phyloP scores from a whole-genome alignment of 2,888 invertebrate species.

The Loripinus fragilis region DNA sequence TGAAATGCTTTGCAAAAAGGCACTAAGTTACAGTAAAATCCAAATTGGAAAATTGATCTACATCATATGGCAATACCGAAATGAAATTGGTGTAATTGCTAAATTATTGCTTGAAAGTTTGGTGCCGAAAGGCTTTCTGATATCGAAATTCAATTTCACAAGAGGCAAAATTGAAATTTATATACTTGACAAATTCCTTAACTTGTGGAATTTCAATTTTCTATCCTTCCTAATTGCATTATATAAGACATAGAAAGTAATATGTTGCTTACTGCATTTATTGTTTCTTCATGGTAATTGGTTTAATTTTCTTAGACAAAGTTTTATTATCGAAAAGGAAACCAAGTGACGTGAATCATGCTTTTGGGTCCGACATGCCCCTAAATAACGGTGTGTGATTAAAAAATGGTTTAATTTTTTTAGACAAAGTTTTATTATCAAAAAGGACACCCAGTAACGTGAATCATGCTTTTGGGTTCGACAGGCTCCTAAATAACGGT shows the following conservation, averaged over 20 bases:
- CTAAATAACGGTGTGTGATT: too few relatives aligned
- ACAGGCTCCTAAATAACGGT: too few relatives aligned
- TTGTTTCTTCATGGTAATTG: not conserved
- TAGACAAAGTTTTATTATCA: not conserved
- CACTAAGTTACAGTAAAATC: too few relatives aligned
- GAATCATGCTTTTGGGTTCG: too few relatives aligned
- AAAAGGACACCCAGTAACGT: too few relatives aligned
- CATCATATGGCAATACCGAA: not conserved
- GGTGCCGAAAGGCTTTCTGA: not conserved
- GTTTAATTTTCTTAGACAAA: conserved; percentile 4
- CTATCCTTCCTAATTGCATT: conserved; percentile 2
- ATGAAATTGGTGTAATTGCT: not conserved
- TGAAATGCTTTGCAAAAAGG: too few relatives aligned
- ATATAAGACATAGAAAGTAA: conserved; percentile 6
- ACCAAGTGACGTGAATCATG: too few relatives aligned
- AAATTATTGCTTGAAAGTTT: not conserved
- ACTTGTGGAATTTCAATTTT: conserved; percentile 12
- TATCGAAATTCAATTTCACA: conserved; percentile 2
- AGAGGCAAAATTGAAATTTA: conserved; percentile 9
- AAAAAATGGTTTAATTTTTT: conserved; percentile 10
- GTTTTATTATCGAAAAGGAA: not conserved
- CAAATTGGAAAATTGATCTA: not conserved
- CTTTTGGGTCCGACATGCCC: too few relatives aligned
- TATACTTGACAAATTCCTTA: conserved; percentile 11
- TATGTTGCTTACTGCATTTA: not conserved